Base-by-base conservation (phyloP, 2,888 invertebrate genomes). In the Drosophila mercatorum region DNA sequence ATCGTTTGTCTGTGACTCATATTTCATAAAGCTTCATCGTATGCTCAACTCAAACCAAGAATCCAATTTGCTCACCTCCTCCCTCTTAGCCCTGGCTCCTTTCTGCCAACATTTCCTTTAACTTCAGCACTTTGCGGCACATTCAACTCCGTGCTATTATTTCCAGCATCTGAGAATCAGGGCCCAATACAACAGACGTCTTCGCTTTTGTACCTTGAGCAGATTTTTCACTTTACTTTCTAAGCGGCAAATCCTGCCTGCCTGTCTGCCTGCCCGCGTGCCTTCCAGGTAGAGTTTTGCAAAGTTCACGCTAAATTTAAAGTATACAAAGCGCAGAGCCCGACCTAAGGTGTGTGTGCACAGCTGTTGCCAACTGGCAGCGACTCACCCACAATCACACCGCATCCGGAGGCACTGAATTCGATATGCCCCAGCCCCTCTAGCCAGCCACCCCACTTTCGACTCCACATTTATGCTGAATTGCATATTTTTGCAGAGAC, bases 211-310 rank as follows among this genome's bases (percentile, higher is more conserved):
- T 75, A 72, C 43, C 52, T 66, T 59, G 51, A 44, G 47, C 51
- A 78, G 68, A 78, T 78, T 80, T 88, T 85, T 84, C 86, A 83
- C 83, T 84, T 85, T 88, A 64, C 78, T 68, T 76, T 41, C 67
- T 51, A 57, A 55, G 28, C 68, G 52, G 64, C 69, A 76, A 81
- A 69, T 74, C 79, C 72, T 72, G 66, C 28, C 28, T 36, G 34
- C 10, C 34, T 34, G 34, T 2, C 34, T 34, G 34, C 75, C 72
- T 71, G 68, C 31, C 14, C 28, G 34, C 52, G 2, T 55, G 5
- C 53, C 53, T 40, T 55, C 6, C 14, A 28, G 40, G 40, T 57
- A 26, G 70, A 59, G 68, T 59, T 64, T 61, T 34, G 41, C 49
- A 72, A 78, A 79, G 77, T 79, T 80, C 73, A 79, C 80, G 80